Percentiles rank a stretch among this genome's conserved stretches.
Conservation (phyloP, 1,140 invertebrate species). For the Medauroidea extradentata region DNA sequence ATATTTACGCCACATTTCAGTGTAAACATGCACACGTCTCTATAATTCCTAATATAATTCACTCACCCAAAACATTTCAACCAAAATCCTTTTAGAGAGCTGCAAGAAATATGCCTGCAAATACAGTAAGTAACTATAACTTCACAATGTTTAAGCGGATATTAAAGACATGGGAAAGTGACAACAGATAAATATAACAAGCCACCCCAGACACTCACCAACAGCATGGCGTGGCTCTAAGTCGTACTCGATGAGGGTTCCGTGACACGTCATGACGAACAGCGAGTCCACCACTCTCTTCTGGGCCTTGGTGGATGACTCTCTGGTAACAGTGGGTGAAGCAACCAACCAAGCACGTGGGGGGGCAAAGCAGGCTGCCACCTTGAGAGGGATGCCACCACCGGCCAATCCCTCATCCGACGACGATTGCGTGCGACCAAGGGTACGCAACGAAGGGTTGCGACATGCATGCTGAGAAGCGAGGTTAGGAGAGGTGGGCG, state of each 20-base stretch:
- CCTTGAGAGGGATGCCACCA: constrained; percentile 54
- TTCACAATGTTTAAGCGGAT: too few relatives aligned
- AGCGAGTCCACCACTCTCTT: constrained; percentile 71
- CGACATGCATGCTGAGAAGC: constrained; percentile 1
- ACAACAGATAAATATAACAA: too few relatives aligned
- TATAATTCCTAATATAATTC: too few relatives aligned
- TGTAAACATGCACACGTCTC: too few relatives aligned
- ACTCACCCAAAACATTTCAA: too few relatives aligned
- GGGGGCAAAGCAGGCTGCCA: constrained; percentile 73
- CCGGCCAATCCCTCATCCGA: constrained; percentile 55
- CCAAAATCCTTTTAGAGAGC: too few relatives aligned
- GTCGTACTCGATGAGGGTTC: constrained; percentile 84
- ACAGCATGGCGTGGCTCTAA: constrained; percentile 74
- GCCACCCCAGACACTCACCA: constrained; percentile 42
- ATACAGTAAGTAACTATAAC: too few relatives aligned
- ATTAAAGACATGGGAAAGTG: too few relatives aligned
- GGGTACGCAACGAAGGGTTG: not conserved
- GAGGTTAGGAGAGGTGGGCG: not conserved
- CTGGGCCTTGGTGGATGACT: constrained; percentile 35
- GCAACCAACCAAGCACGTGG: constrained; percentile 64
- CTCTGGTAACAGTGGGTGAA: constrained; percentile 43
- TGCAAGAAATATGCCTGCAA: too few relatives aligned
- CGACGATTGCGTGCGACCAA: constrained; percentile 50
- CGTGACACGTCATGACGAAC: constrained; percentile 85
- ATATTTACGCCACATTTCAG: too few relatives aligned